Percentiles rank a stretch among this genome's conserved stretches.
These are phyloP conservation scores for Yponomeuta malinellus DNA, from an alignment of 2,888 invertebrate genomes.

Conservation along the genomic window DNA sequence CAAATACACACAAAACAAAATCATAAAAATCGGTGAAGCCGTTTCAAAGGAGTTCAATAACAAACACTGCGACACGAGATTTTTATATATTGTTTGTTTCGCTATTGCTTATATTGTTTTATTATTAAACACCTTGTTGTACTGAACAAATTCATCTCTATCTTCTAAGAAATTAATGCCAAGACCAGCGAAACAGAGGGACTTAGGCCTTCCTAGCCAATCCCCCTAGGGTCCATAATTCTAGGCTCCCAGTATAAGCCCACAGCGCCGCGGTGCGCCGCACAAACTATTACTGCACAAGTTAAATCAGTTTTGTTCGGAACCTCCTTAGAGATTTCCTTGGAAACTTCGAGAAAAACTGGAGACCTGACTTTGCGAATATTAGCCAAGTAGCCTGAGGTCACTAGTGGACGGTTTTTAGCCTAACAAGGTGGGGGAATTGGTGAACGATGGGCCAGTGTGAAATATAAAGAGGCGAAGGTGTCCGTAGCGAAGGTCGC, in stretches of 20 bases:
- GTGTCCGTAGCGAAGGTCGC: not conserved
- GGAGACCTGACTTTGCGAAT: no score
- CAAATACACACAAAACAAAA: no score
- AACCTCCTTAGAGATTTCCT: not conserved
- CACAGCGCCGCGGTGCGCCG: conserved; percentile 31
- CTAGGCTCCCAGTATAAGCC: conserved; percentile 5
- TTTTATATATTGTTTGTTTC: no score
- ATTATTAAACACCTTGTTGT: no score
- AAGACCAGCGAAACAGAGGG: not conserved
- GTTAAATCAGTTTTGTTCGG: conserved; percentile 58
- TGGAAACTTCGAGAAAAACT: not conserved
- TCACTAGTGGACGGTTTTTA: not conserved
- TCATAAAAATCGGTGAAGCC: no score
- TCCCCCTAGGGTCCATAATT: not conserved
- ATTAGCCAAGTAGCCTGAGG: not conserved
- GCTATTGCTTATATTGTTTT: no score
- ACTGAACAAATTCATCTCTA: not conserved
- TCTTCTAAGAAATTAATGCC: not conserved
- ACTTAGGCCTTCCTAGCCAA: not conserved
- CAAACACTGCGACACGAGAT: no score
- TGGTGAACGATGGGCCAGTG: not conserved
- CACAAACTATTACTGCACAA: conserved; percentile 56
- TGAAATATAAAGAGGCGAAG: not conserved
- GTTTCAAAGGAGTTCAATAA: no score
- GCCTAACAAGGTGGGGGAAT: not conserved